Base-by-base conservation (phyloP, 1,140 invertebrate species). In the Carposina sasakii region DNA sequence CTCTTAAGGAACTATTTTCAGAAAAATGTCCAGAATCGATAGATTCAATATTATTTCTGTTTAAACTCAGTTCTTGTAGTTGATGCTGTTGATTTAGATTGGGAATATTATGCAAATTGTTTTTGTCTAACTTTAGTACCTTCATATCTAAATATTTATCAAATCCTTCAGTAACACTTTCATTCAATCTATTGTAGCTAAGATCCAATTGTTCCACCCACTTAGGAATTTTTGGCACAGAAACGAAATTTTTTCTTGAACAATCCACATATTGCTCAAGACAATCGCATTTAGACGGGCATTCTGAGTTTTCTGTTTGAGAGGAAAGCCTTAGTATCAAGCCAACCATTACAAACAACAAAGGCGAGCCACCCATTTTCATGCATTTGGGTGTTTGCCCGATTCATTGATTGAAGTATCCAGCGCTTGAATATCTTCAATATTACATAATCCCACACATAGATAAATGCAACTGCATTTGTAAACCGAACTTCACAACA, bases 11-110 rank as follows among this genome's bases (percentile, higher is more conserved):
- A 63, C 68, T 69, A 57, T 95, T 87, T 22, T 86, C 79, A 1
- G 87, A 73, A 60, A 96, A 89, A 19, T 87, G 87, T 8, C 77
- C 85, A 20, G 84, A 76, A 49, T 88, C 86, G 52, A 93, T 88
- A 30, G 66, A 74, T 28, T 63, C 74, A 60, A 94, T 92, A 33
- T 79, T 84, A 78, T 94, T 94, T 58, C 90, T 88, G 52, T 91
- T 86, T 26, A 89, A 63, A 43, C 77, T 85, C 13, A 89, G 54
- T 64, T 88, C 84, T 52, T 85, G 79, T 37, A 89, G 49, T 37
- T 81, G 61, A 40, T 79, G 74, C 39, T 81, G 58, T 53, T 75
- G 60, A 23, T 78, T 59, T 43, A 88, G 68, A 69, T 81, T 81
- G 12, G 77, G 85, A 59, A 88, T 87, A 41, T 66, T 60, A 37